phyloP scores from a whole-genome alignment of 2,888 invertebrate genomes.

The Bimastos eiseni region DNA sequence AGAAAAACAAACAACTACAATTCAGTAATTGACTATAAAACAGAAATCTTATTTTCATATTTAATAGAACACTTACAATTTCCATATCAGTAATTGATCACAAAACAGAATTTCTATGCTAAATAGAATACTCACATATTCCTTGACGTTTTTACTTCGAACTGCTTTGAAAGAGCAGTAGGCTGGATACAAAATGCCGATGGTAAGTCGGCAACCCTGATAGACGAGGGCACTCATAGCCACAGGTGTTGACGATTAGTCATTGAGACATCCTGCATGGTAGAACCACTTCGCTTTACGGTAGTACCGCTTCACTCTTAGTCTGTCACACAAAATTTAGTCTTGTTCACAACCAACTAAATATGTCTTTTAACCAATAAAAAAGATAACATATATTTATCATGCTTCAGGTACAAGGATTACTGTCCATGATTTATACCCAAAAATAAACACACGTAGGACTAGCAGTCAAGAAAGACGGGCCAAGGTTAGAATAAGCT shows the following conservation, averaged over 20 bases:
- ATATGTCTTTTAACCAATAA: too few species aligned
- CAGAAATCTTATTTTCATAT: too few species aligned
- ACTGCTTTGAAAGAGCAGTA: constrained; percentile 98
- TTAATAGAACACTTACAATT: too few species aligned
- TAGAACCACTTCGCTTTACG: not conserved
- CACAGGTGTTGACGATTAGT: not conserved
- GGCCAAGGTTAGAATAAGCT: too few species aligned
- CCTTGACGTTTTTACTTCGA: constrained; percentile 94
- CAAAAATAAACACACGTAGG: too few species aligned
- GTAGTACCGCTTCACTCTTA: not conserved
- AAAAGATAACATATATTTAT: too few species aligned
- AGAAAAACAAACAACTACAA: too few species aligned
- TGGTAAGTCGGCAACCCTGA: constrained; percentile 81
- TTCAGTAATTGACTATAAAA: too few species aligned
- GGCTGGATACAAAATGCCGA: constrained; percentile 96
- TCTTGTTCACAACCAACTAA: not conserved
- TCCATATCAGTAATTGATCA: not conserved
- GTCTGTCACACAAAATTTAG: not conserved
- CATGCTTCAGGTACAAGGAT: too few species aligned
- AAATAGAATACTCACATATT: constrained; percentile 78
- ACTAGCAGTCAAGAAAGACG: too few species aligned
- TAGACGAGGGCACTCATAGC: constrained; percentile 31
- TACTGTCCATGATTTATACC: too few species aligned
- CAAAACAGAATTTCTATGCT: not conserved
- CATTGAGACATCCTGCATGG: not conserved